Conservation (phyloP, 2,888 invertebrate species). For the Cremastinae sp. region DNA sequence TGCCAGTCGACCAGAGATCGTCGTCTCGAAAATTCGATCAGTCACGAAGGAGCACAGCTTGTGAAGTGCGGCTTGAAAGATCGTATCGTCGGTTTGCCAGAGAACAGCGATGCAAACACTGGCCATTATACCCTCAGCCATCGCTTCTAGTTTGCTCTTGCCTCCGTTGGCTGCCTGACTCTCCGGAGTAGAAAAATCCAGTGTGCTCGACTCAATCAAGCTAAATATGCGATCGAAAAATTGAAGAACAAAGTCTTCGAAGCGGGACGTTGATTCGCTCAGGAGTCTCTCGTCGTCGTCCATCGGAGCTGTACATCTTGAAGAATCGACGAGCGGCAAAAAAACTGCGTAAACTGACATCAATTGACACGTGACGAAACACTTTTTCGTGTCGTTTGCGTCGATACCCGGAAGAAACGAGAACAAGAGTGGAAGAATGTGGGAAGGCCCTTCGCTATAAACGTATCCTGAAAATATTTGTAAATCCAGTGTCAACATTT, state of each 20-base stretch:
- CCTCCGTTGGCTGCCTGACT: constrained; percentile 77
- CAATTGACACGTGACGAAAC: constrained; percentile 88
- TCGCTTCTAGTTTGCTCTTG: constrained; percentile 86
- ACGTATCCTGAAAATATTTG: constrained; percentile 73
- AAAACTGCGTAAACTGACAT: constrained; percentile 88
- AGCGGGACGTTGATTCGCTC: constrained; percentile 91
- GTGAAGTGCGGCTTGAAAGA: constrained; percentile 85
- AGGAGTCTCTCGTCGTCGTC: constrained; percentile 88
- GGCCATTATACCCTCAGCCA: constrained; percentile 87
- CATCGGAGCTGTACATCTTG: constrained; percentile 86
- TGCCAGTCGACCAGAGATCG: constrained; percentile 90
- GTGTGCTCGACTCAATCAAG: constrained; percentile 86
- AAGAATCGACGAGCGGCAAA: constrained; percentile 92
- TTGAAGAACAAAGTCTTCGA: constrained; percentile 94
- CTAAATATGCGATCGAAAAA: constrained; percentile 89
- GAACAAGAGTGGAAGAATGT: constrained; percentile 90
- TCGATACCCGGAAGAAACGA: constrained; percentile 93
- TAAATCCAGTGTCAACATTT: background rate
- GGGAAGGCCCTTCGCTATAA: constrained; percentile 89
- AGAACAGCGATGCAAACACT: constrained; percentile 86
- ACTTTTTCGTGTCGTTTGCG: constrained; percentile 91
- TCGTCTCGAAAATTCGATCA: constrained; percentile 89
- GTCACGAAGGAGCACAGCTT: constrained; percentile 89
- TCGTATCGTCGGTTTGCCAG: constrained; percentile 85
- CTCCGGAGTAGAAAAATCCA: constrained; percentile 86